Base-by-base conservation (phyloP, 2,888 invertebrate species). In the Asteroscopus sphinx region DNA sequence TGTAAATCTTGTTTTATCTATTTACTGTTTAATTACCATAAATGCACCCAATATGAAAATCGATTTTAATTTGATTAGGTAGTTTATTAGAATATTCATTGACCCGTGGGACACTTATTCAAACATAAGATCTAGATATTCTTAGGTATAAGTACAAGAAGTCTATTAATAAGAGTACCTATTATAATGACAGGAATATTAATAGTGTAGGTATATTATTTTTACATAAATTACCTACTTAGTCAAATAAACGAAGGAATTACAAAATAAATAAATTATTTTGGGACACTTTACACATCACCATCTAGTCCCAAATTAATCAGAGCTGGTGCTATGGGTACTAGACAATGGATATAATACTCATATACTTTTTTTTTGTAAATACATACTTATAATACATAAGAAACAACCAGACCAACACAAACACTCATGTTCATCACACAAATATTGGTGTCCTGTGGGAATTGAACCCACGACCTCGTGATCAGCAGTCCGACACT, bases 1-100 rank as follows among this genome's bases (percentile, higher is more conserved):
- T n/a, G 13, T 48, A 39, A 35, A 48, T 17, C 33, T 55, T 46
- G 60, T 55, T 46, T 25, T 9, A 3, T 46, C n/a, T n/a, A n/a
- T n/a, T n/a, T n/a, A n/a, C n/a, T 25, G 7, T 59, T 42, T 21
- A 28, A 42, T 49, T 44, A 66, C 8, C 60, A 67, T 67, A 40
- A 40, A 45, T 12, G 9, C 7, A 28, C 44, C 44, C 4, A 21
- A 21, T 21, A 3, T 21, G 17, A 21, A 3, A 21, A 52, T 41
- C 52, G 32, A 66, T 60, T 67, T 21, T 59, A 63, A 63, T 59
- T 59, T 66, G 39, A 66, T 66, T 63, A 63, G n/a, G n/a, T 9
- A 35, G 30, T 30, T n/a, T 17, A 53, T 53, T 53, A 11, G 62
- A 64, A 67, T 64, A 64, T 69, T 67, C 37, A 68, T 37, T n/a